These are phyloP conservation scores for Nilaparvata lugens DNA, from an alignment of 1,140 invertebrate genomes.

Conservation along the genomic window DNA sequence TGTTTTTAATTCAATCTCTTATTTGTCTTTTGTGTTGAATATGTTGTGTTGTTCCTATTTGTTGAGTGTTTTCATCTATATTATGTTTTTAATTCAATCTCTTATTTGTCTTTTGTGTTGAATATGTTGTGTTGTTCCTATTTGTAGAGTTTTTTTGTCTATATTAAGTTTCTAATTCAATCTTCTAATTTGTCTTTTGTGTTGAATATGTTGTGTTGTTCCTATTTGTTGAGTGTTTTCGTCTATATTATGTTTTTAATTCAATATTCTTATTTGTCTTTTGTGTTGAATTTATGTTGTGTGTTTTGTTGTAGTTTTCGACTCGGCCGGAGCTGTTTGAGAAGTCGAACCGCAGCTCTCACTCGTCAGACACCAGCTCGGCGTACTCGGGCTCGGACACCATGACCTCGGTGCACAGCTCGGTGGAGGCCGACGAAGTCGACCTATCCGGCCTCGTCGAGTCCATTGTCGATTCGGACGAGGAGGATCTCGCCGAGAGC, in stretches of 20 bases:
- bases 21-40: too few species aligned
- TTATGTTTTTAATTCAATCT: too few species aligned
- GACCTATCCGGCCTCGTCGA: slow-evolving; percentile 88
- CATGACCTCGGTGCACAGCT: slow-evolving; percentile 85
- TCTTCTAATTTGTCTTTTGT: too few species aligned
- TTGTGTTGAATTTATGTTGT: background rate
- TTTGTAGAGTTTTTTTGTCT: too few species aligned
- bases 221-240: too few species aligned
- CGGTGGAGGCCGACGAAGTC: slow-evolving; percentile 72
- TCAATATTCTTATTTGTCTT: background rate
- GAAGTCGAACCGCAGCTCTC: slow-evolving; percentile 75
- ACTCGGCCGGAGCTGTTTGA: slow-evolving; percentile 48
- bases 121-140: too few species aligned
- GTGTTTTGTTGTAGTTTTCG: slow-evolving; percentile 21
- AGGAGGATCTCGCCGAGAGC: slow-evolving; percentile 85
- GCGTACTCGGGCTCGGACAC: slow-evolving; percentile 93
- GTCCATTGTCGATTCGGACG: slow-evolving; percentile 90
- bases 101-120: too few species aligned
- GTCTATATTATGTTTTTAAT: background rate
- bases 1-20: too few species aligned
- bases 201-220: too few species aligned
- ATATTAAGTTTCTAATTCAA: too few species aligned
- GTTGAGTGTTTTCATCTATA: too few species aligned
- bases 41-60: too few species aligned
- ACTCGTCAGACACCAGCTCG: slow-evolving; percentile 89